A percentile compares a stretch with the other conserved stretches of the same genome.
Evolutionary conservation across 2,888 invertebrate species (phyloP).

Genomic region (Meteorus cinctellus): DNA sequence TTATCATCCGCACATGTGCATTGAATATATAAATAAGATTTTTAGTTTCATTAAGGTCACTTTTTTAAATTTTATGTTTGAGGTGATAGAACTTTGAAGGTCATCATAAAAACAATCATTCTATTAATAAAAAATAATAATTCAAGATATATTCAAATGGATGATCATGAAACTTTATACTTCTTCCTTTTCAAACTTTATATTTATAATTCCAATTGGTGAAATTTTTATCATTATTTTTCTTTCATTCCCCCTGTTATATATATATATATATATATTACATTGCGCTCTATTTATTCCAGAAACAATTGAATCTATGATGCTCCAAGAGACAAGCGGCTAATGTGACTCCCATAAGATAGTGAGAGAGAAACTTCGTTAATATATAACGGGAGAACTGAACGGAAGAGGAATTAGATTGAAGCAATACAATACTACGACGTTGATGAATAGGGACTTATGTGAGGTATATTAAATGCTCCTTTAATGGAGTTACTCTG

Average conservation of each 20-base stretch:
- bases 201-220: background rate
- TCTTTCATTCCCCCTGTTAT: background rate
- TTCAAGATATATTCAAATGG: background rate
- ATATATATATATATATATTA: background rate
- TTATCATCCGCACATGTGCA: conserved; percentile 12
- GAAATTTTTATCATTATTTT: background rate
- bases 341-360: conserved; percentile 12
- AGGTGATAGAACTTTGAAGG: conserved; percentile 1
- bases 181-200: background rate
- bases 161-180: background rate
- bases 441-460: background rate
- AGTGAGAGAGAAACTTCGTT: background rate
- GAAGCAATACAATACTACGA: background rate
- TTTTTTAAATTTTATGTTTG: background rate
- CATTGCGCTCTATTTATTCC: conserved; percentile 48
- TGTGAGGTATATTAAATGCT: background rate
- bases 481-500: background rate
- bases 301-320: conserved; percentile 42
- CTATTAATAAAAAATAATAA: background rate
- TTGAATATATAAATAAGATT: conserved; percentile 4
- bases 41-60: conserved; percentile 1
- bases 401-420: conserved; percentile 20
- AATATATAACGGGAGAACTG: background rate
- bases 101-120: conserved; percentile 2
- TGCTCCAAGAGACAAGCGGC: conserved; percentile 12